Conservation (phyloP, 2,888 invertebrate genomes). For the Autographa gamma region DNA sequence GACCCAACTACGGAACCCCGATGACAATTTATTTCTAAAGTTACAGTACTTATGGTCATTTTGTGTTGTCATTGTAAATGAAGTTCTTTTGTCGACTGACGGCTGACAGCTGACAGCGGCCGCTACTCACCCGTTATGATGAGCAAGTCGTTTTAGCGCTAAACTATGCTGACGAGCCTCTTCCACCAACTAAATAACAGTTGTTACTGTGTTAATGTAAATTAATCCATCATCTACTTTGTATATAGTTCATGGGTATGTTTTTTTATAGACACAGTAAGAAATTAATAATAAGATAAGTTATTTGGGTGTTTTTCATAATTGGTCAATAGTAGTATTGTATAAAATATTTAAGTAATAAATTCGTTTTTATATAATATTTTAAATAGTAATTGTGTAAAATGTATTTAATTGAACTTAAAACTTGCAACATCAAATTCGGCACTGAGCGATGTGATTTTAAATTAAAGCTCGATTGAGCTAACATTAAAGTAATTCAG, state of each 20-base stretch:
- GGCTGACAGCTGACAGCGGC: conserved; percentile 1
- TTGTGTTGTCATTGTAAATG: conserved; percentile 4
- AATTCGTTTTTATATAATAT: too few species aligned
- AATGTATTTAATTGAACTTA: too few species aligned
- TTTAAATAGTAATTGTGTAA: too few species aligned
- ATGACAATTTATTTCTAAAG: background rate
- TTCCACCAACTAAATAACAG: background rate
- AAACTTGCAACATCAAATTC: too few species aligned
- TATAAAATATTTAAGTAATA: too few species aligned
- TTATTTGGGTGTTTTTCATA: too few species aligned
- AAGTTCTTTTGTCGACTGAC: background rate
- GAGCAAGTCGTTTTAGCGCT: background rate
- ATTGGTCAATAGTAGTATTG: too few species aligned
- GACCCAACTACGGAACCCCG: background rate
- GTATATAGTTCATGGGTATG: too few species aligned
- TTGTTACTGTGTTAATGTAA: background rate
- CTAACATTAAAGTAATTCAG: background rate
- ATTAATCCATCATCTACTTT: too few species aligned
- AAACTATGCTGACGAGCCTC: background rate
- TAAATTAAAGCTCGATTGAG: background rate
- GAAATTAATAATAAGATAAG: too few species aligned
- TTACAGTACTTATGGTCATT: background rate
- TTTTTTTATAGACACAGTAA: too few species aligned
- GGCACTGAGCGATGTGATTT: too few species aligned
- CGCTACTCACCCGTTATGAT: conserved; percentile 1